phyloP scores from a whole-genome alignment of 2,113 vertebrate genomes.

The Pelodiscus sinensis region DNA sequence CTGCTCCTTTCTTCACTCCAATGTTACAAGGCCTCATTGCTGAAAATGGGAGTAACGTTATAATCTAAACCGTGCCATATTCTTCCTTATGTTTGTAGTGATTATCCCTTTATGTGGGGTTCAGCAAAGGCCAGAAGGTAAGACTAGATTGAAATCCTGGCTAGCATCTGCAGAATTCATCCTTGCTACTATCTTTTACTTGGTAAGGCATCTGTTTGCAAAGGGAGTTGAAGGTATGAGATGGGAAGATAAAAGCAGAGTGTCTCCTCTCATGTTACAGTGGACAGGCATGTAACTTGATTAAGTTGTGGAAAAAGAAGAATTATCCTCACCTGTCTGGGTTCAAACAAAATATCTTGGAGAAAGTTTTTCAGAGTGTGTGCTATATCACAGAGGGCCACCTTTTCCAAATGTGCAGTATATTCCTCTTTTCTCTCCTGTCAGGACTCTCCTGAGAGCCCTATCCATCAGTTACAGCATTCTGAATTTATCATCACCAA shows the following conservation, averaged over 20 bases:
- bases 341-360: neutral
- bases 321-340: neutral
- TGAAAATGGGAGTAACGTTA: constrained; percentile 54
- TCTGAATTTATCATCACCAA: neutral
- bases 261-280: constrained; percentile 49
- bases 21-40: constrained; percentile 51
- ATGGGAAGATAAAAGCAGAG: constrained; percentile 56
- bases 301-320: neutral
- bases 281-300: constrained; percentile 49
- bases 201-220: constrained; percentile 55
- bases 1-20: constrained; percentile 15
- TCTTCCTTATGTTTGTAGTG: constrained; percentile 50
- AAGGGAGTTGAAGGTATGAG: constrained; percentile 4
- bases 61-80: constrained; percentile 46
- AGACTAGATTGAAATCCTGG: constrained; percentile 60
- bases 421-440: neutral
- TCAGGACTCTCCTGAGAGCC: neutral
- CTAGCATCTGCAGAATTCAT: constrained; percentile 64
- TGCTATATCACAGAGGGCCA: neutral
- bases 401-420: neutral
- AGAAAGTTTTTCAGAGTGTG: neutral
- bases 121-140: constrained; percentile 34
- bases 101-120: constrained; percentile 56
- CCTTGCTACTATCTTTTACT: constrained; percentile 31
- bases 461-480: neutral